phyloP scores from a whole-genome alignment of 2,888 invertebrate genomes.

The Nasonovia ribisnigri region DNA sequence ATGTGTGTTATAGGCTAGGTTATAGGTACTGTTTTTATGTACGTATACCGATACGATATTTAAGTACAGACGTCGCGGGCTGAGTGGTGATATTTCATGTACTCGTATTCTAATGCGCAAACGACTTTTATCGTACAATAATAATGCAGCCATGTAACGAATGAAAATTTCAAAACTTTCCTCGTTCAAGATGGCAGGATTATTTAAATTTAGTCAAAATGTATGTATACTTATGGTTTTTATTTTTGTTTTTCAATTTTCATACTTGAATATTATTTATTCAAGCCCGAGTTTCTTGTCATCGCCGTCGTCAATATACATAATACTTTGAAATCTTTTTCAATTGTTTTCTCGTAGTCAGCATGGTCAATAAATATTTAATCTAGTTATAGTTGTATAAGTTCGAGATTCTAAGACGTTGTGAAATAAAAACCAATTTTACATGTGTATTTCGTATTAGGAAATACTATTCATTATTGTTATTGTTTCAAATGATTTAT shows the following conservation, averaged over 20 bases:
- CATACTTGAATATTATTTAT: constrained; percentile 27
- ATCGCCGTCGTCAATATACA: not conserved
- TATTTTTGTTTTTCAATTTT: constrained; percentile 7
- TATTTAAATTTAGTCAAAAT: constrained; percentile 33
- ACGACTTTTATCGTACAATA: not conserved
- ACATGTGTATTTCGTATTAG: not conserved
- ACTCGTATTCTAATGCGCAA: not conserved
- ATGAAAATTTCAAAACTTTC: constrained; percentile 24
- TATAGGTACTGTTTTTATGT: not conserved
- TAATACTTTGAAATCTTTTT: not conserved
- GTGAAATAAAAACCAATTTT: not conserved
- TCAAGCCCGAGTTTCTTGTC: not conserved
- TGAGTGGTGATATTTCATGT: not conserved
- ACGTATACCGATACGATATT: not conserved
- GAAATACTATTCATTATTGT: not conserved
- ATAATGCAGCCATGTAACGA: not conserved
- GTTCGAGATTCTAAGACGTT: not conserved
- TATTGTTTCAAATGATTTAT: not conserved
- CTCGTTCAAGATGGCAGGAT: not conserved
- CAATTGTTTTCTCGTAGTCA: not conserved
- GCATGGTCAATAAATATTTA: not conserved
- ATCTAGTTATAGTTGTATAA: not conserved
- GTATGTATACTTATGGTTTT: not conserved
- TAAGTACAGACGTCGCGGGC: not conserved
- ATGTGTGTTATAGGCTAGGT: not conserved